phyloP scores from a whole-genome alignment of 1,140 invertebrate species.

The Zaprionus vittiger region DNA sequence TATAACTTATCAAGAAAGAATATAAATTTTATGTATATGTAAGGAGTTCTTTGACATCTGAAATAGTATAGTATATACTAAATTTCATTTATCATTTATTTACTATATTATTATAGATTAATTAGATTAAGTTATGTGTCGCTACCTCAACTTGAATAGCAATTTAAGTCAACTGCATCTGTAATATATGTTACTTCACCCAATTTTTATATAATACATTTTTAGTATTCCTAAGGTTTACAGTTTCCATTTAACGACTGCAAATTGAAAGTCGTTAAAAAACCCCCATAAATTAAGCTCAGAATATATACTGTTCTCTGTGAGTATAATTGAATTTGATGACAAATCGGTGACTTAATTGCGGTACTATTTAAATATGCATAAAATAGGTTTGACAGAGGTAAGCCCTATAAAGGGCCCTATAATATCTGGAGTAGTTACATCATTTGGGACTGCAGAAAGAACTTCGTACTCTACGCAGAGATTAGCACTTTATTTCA shows the following conservation, averaged over 20 bases:
- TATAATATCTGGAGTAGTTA: background rate
- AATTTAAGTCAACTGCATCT: background rate
- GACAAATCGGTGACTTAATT: slow-evolving; percentile 17
- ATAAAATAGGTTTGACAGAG: background rate
- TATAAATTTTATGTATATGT: background rate
- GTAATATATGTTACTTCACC: background rate
- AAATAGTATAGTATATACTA: background rate
- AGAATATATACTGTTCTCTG: background rate
- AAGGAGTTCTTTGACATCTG: background rate
- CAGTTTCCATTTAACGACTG: background rate
- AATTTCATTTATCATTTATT: background rate
- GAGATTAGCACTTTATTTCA: background rate
- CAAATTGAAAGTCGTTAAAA: slow-evolving; percentile 14
- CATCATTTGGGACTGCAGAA: background rate
- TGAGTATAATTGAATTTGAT: slow-evolving; percentile 16
- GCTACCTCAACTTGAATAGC: background rate
- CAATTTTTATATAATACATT: background rate
- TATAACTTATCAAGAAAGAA: background rate
- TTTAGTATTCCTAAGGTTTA: background rate
- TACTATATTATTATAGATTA: background rate
- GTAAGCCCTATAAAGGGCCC: background rate
- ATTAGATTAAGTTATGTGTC: background rate
- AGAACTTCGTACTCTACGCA: background rate
- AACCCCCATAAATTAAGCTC: slow-evolving; percentile 19
- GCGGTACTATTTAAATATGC: background rate